These are phyloP conservation scores for Balanococcus diminutus DNA, from an alignment of 2,888 invertebrate species.

Conservation along the genomic window DNA sequence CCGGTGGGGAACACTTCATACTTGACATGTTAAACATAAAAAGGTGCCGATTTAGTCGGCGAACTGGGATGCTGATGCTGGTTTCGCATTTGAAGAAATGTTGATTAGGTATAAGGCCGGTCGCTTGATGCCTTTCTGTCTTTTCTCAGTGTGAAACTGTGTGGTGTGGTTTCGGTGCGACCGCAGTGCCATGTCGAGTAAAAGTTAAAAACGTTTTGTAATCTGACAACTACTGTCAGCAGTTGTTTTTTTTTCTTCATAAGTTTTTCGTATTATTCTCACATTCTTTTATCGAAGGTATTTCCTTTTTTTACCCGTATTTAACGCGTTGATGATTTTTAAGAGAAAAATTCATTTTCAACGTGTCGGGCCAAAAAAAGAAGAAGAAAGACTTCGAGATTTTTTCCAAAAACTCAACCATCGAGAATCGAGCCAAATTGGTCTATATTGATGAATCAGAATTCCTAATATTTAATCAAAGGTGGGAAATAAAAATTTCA, in stretches of 20 bases:
- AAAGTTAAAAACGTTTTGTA: constrained; percentile 32
- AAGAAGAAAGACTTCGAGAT: too few relatives aligned
- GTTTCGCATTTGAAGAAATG: constrained; percentile 40
- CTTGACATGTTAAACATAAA: constrained; percentile 45
- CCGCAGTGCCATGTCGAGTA: constrained; percentile 27
- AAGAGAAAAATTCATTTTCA: neutral
- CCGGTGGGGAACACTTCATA: constrained; percentile 46
- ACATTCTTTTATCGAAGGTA: neutral
- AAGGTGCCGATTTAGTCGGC: constrained; percentile 44
- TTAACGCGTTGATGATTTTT: constrained; percentile 4
- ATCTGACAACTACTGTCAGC: constrained; percentile 47
- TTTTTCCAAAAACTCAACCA: too few relatives aligned
- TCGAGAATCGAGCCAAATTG: too few relatives aligned
- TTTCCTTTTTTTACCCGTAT: neutral
- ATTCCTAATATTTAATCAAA: too few relatives aligned
- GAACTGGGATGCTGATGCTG: neutral
- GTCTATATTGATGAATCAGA: too few relatives aligned
- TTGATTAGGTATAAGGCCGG: constrained; percentile 43
- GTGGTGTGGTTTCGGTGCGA: constrained; percentile 17
- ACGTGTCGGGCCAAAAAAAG: too few relatives aligned
- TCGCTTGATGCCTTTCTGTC: constrained; percentile 30
- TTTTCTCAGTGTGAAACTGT: neutral
- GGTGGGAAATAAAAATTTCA: too few relatives aligned
- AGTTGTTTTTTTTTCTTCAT: neutral
- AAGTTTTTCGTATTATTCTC: neutral